Evolutionary conservation across 2,888 invertebrate genomes (phyloP).

Genomic region (Suillia variegata): DNA sequence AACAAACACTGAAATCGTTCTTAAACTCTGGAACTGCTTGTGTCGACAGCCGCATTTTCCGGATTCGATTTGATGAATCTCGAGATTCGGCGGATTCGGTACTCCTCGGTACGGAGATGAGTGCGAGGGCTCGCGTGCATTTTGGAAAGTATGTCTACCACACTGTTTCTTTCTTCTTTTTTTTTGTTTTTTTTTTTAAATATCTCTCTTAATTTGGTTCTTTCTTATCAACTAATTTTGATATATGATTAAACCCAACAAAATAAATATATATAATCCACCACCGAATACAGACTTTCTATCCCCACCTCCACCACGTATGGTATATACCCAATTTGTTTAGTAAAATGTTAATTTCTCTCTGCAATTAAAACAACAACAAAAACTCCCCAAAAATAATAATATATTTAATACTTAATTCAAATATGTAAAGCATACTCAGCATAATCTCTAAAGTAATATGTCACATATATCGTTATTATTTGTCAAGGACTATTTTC

Average conservation of each 20-base stretch:
- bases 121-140: slow-evolving; percentile 48
- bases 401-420: not conserved
- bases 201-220: too few relatives aligned
- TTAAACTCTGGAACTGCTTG: too few relatives aligned
- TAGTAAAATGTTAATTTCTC: slow-evolving; percentile 2
- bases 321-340: slow-evolving; percentile 8
- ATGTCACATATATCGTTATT: not conserved
- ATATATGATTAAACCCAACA: not conserved
- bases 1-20: too few relatives aligned
- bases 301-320: not conserved
- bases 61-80: too few relatives aligned
- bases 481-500: not conserved
- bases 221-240: too few relatives aligned
- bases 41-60: too few relatives aligned
- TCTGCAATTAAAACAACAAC: not conserved
- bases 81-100: not conserved
- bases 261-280: not conserved
- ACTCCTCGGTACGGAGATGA: not conserved
- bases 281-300: slow-evolving; percentile 1
- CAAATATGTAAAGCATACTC: too few relatives aligned
- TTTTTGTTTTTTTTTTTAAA: not conserved
- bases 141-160: slow-evolving; percentile 46
- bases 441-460: slow-evolving; percentile 7
- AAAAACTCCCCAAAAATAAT: slow-evolving; percentile 1
- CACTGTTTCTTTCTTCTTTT: not conserved